Percentiles rank a stretch among this genome's conserved stretches.
These are phyloP conservation scores for Cephalopterus ornatus DNA, from an alignment of 2,113 vertebrate genomes.

Conservation along the genomic window DNA sequence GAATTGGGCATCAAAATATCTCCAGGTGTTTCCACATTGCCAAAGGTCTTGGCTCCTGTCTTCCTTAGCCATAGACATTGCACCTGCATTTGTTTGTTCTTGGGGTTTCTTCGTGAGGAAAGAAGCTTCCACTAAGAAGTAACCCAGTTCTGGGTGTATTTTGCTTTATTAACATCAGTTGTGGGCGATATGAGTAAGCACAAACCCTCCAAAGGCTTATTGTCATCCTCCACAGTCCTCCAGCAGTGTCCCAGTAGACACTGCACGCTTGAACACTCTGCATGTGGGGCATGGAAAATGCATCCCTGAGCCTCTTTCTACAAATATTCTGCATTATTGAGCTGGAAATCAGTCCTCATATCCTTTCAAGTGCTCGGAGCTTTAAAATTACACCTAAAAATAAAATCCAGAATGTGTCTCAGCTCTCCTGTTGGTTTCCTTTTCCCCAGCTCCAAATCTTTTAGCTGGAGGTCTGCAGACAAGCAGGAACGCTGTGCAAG, in stretches of 20 bases:
- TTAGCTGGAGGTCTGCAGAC: not conserved
- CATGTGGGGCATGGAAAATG: not conserved
- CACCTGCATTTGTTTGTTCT: not conserved
- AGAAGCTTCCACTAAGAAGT: not conserved
- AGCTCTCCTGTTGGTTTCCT: not conserved
- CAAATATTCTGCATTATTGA: not conserved
- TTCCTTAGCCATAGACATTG: not conserved
- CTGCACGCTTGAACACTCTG: rapidly evolving
- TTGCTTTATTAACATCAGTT: not conserved
- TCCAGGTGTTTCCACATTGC: not conserved
- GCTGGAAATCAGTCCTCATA: not conserved
- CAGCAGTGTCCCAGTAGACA: not conserved
- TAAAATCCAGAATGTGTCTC: not conserved
- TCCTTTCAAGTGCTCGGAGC: not conserved
- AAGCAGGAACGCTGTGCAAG: not conserved
- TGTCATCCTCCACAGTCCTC: not conserved
- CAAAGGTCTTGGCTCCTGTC: not conserved
- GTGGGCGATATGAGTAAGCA: not conserved
- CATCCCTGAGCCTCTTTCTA: not conserved
- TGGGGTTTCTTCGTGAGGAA: not conserved
- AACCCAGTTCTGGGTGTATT: not conserved
- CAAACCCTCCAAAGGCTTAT: not conserved
- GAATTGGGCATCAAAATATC: not conserved
- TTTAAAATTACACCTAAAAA: not conserved
- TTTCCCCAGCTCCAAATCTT: not conserved